phyloP scores from a whole-genome alignment of 2,113 vertebrate genomes.

The Alligator mississippiensis region DNA sequence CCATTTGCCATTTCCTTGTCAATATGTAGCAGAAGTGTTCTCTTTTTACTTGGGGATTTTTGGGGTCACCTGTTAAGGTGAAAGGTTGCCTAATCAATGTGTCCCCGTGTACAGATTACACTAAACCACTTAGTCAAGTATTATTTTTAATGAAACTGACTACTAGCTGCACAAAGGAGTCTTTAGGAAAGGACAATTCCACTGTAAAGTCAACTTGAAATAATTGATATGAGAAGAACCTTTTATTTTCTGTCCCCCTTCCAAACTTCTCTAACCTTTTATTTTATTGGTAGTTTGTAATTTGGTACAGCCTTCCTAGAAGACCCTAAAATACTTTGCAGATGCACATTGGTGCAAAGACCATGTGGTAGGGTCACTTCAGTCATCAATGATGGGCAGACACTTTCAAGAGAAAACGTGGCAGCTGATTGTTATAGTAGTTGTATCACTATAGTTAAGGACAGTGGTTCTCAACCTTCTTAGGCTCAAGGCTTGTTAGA shows the following conservation, averaged over 20 bases:
- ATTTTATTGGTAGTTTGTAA: slow-evolving; percentile 47
- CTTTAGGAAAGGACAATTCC: not conserved
- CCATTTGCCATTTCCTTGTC: not conserved
- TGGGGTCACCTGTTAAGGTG: not conserved
- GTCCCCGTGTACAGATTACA: not conserved
- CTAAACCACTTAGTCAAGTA: not conserved
- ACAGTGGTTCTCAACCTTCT: too few relatives aligned
- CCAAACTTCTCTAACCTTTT: slow-evolving; percentile 46
- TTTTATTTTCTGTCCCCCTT: slow-evolving; percentile 36
- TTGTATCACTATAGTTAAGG: too few relatives aligned
- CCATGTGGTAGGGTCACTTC: not conserved
- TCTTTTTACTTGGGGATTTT: slow-evolving; percentile 2
- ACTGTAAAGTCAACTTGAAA: slow-evolving; percentile 40
- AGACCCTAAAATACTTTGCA: slow-evolving; percentile 34
- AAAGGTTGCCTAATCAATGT: slow-evolving; percentile 9
- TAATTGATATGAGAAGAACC: slow-evolving; percentile 29
- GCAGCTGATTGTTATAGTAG: not conserved
- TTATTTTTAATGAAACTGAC: not conserved
- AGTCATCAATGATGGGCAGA: not conserved
- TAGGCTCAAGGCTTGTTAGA: too few relatives aligned
- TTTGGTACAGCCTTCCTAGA: slow-evolving; percentile 48
- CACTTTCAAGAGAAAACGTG: not conserved
- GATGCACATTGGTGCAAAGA: slow-evolving; percentile 6
- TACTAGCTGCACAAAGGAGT: not conserved
- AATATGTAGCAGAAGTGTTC: not conserved